Percentiles rank a stretch among this genome's conserved stretches.
phyloP scores from a whole-genome alignment of 2,113 vertebrate genomes.

The Bubo scandiacus region DNA sequence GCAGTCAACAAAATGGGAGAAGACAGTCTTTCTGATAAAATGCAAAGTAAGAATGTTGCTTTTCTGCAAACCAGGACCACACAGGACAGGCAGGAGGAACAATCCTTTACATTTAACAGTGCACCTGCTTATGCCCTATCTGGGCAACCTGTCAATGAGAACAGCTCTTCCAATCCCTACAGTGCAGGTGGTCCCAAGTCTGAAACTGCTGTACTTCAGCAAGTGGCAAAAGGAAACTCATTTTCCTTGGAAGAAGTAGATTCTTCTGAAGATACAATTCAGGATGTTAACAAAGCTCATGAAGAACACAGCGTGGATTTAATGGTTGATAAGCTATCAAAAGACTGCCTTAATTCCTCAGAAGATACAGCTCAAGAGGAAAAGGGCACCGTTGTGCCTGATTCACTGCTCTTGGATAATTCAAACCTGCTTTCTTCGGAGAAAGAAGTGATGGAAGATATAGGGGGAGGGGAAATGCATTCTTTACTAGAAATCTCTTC shows the following conservation, averaged over 20 bases:
- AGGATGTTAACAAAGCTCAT: neutral
- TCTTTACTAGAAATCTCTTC: neutral
- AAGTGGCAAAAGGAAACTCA: neutral
- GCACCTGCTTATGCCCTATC: neutral
- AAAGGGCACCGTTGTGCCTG: neutral
- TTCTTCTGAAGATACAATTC: neutral
- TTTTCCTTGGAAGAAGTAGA: neutral
- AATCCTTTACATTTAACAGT: neutral
- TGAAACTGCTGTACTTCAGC: neutral
- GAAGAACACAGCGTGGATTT: neutral
- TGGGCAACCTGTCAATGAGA: neutral
- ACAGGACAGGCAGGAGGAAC: neutral
- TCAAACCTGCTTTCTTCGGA: neutral
- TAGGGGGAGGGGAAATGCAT: fast-evolving
- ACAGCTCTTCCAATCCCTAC: neutral
- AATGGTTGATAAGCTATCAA: neutral
- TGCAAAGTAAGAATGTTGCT: neutral
- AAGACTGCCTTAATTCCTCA: neutral
- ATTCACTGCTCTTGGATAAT: neutral
- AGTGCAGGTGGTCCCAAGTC: neutral
- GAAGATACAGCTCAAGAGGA: constrained; percentile 1
- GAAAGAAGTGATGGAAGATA: neutral
- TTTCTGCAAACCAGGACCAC: neutral
- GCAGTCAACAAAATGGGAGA: neutral
- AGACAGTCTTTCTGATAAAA: neutral